Percentiles rank a stretch among this genome's conserved stretches.
Evolutionary conservation across 2,797 vertebrate species (phyloP).

Genomic region (Xenops minutus): DNA sequence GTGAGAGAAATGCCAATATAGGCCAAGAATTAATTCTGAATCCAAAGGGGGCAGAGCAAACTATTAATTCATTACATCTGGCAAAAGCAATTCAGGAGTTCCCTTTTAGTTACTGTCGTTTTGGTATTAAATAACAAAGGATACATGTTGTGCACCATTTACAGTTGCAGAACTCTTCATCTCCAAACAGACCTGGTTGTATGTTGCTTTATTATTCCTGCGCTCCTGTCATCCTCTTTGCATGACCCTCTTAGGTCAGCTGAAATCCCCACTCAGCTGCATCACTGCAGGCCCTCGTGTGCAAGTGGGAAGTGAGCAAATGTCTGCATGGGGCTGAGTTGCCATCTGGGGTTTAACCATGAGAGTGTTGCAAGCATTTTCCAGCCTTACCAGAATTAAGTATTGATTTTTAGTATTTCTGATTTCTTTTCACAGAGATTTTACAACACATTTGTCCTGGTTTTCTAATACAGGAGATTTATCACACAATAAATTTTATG

Average conservation of each 20-base stretch:
- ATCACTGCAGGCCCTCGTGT: too few relatives aligned
- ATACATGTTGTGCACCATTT: neutral
- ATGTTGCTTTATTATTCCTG: neutral
- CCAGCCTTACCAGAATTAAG: neutral
- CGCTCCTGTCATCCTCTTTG: neutral
- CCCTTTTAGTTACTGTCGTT: neutral
- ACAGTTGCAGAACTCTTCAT: neutral
- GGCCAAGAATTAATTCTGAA: slow-evolving; percentile 25
- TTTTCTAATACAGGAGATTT: neutral
- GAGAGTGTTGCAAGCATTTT: neutral
- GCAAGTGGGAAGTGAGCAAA: neutral
- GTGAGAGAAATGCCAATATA: slow-evolving; percentile 17
- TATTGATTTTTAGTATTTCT: slow-evolving; percentile 5
- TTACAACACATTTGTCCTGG: neutral
- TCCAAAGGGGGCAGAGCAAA: neutral
- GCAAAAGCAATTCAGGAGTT: neutral
- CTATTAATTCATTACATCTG: neutral
- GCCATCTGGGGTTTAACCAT: neutral
- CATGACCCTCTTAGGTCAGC: neutral
- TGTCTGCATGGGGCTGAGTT: neutral
- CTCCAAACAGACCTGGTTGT: neutral
- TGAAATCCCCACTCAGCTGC: neutral
- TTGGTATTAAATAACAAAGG: neutral
- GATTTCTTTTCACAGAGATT: neutral
- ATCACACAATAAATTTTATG: neutral